Evolutionary conservation across 2,888 invertebrate species (phyloP).

Genomic region (Aphidoletes aphidimyza): DNA sequence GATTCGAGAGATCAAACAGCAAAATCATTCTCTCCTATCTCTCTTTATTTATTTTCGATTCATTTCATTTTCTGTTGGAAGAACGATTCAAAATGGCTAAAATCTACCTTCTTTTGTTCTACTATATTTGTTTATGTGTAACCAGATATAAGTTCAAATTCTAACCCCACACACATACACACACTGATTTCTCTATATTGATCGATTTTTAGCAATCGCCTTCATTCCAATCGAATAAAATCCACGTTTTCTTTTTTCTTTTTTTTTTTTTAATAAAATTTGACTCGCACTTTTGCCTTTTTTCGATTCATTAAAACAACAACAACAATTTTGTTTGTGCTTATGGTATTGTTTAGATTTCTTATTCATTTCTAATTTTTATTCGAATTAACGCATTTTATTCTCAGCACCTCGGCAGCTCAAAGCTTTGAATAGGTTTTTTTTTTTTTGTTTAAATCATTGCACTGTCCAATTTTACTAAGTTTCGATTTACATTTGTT

Average conservation of each 20-base stretch:
- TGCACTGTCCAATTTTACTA: background rate
- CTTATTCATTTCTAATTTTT: background rate
- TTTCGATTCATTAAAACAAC: background rate
- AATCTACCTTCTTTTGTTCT: background rate
- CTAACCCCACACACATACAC: conserved; percentile 28
- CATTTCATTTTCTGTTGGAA: background rate
- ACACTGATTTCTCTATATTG: background rate
- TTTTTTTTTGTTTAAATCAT: background rate
- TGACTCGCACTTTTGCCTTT: conserved; percentile 9
- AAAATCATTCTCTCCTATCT: background rate
- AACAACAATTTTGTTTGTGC: no score
- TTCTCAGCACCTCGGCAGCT: background rate
- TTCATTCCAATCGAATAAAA: background rate
- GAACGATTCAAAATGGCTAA: background rate
- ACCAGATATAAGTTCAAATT: background rate
- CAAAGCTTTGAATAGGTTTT: conserved; percentile 23
- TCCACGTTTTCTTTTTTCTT: background rate
- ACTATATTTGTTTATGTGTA: conserved; percentile 39
- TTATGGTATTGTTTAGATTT: conserved; percentile 21
- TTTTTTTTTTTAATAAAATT: background rate
- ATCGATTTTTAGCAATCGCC: background rate
- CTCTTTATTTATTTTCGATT: background rate
- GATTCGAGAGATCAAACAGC: background rate
- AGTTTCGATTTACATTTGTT: background rate
- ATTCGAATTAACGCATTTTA: conserved; percentile 15